These are phyloP conservation scores for Aspidoscelis tigris DNA, from an alignment of 2,113 vertebrate genomes.

Conservation along the genomic window DNA sequence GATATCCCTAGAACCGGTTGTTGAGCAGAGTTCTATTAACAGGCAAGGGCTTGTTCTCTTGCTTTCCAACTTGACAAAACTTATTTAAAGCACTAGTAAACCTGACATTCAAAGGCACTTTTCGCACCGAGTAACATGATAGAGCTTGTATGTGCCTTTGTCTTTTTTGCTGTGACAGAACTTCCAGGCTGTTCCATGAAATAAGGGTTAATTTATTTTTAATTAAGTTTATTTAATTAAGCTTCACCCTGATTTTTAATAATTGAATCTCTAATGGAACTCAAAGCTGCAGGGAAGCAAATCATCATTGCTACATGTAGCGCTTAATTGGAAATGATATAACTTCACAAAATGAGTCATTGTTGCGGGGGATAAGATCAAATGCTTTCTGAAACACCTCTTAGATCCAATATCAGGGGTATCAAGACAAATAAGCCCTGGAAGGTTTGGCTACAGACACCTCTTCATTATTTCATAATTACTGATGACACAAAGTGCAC, in stretches of 20 bases:
- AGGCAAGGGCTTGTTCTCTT: neutral
- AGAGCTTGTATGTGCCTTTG: slow-evolving; percentile 46
- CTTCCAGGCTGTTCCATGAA: slow-evolving; percentile 41
- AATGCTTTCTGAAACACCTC: slow-evolving; percentile 30
- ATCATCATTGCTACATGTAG: slow-evolving; percentile 53
- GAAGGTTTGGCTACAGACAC: slow-evolving; percentile 22
- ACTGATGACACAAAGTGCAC: neutral
- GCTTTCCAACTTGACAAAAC: slow-evolving; percentile 18
- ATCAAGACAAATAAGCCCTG: slow-evolving; percentile 16
- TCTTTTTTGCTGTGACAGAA: slow-evolving; percentile 30
- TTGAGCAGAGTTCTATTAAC: slow-evolving; percentile 17
- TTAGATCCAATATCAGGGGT: slow-evolving; percentile 23
- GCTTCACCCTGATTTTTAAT: slow-evolving; percentile 53
- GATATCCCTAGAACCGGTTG: neutral
- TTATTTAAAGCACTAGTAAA: slow-evolving; percentile 37
- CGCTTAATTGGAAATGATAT: slow-evolving; percentile 63
- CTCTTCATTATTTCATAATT: slow-evolving; percentile 33
- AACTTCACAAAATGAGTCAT: slow-evolving; percentile 51
- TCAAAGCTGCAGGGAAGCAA: slow-evolving; percentile 51
- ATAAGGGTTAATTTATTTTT: slow-evolving; percentile 69
- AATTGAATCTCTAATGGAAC: slow-evolving; percentile 62
- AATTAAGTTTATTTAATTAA: slow-evolving; percentile 73
- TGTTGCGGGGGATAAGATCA: slow-evolving; percentile 40
- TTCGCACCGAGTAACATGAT: slow-evolving; percentile 31
- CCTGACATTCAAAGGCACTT: slow-evolving; percentile 21